These are phyloP conservation scores for Pachyramphus minor DNA, from an alignment of 2,113 vertebrate species.

Conservation along the genomic window DNA sequence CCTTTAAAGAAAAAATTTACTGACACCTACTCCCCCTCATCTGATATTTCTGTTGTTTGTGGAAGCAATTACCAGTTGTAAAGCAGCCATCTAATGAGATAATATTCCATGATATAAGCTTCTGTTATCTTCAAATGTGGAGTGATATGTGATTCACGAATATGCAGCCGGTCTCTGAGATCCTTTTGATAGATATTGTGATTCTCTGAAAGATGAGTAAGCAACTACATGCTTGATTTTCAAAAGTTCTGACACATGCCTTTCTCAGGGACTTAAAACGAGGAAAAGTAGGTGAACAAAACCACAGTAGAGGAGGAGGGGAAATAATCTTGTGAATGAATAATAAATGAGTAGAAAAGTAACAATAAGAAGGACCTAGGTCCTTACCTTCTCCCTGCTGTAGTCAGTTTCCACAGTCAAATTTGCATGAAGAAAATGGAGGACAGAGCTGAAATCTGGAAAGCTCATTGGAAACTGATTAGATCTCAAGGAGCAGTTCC, in stretches of 20 bases:
- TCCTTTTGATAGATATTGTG: not conserved
- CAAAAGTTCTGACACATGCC: not conserved
- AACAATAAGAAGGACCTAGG: not conserved
- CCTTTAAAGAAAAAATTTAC: not conserved
- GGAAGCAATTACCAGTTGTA: not conserved
- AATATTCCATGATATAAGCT: not conserved
- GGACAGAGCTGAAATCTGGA: not conserved
- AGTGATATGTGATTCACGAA: not conserved
- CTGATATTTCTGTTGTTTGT: not conserved
- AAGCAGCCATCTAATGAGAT: not conserved
- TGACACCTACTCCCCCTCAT: not conserved
- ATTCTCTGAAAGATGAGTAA: not conserved
- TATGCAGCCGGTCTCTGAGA: not conserved
- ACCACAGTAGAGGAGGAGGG: rapidly evolving
- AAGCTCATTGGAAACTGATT: not conserved
- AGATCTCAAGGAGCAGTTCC: not conserved
- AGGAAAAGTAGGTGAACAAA: not conserved
- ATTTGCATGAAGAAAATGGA: not conserved
- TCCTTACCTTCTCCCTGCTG: not conserved
- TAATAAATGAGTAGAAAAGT: not conserved
- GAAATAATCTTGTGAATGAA: not conserved
- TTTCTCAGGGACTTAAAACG: not conserved
- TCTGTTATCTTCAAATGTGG: not conserved
- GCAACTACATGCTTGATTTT: not conserved
- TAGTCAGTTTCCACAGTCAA: not conserved